Base-by-base conservation (phyloP, 2,113 vertebrate genomes). In the Platysternon megacephalum region DNA sequence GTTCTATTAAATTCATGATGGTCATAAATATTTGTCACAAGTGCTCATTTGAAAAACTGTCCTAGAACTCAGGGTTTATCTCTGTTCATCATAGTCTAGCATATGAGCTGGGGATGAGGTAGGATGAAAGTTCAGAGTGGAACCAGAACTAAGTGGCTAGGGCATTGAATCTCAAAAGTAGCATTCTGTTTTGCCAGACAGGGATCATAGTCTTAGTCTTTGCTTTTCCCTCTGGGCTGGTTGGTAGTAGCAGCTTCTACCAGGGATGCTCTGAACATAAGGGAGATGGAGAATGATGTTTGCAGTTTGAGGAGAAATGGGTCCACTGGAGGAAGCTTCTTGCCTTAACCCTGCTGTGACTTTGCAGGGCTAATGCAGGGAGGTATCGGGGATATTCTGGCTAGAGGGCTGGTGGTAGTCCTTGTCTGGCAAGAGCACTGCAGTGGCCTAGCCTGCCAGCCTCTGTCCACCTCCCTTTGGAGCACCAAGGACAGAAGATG, bases 401-500 rank as follows among this genome's bases (percentile, higher is more conserved):
- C 88, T 85, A 91, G 89, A 65, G 83, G 81, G 86, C 81, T 94
- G 84, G 85, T 90, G 87, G 52, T 46, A 58, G 58, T 79, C 88
- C 86, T 90, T 1, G 5, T 42, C 84, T n/a, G 44, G 56, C 87
- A 80, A 58, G 56, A 5, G 4, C 92, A 80, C 56, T 12, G 5
- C 44, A 44, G 86, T 81, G 49, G 86, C 88, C 72, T 51, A 8
- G 12, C 52, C 86, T 44, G 80, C 58, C 89, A 44, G 42, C 84
- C 19, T 22, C 90, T 84, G 82, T 96, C 81, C 79, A 65, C 49
- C 78, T 94, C 29, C 58, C 52, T 95, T 83, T 93, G 79, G 84
- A 87, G 85, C 93, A 79, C 84, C 91, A 86, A 94, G 95, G 90
- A 87, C 68, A 55, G 92, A 93, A 86, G 84, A 88, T 72, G 32